These are phyloP conservation scores for Yponomeuta cagnagella DNA, from an alignment of 2,888 invertebrate genomes.

Conservation along the genomic window DNA sequence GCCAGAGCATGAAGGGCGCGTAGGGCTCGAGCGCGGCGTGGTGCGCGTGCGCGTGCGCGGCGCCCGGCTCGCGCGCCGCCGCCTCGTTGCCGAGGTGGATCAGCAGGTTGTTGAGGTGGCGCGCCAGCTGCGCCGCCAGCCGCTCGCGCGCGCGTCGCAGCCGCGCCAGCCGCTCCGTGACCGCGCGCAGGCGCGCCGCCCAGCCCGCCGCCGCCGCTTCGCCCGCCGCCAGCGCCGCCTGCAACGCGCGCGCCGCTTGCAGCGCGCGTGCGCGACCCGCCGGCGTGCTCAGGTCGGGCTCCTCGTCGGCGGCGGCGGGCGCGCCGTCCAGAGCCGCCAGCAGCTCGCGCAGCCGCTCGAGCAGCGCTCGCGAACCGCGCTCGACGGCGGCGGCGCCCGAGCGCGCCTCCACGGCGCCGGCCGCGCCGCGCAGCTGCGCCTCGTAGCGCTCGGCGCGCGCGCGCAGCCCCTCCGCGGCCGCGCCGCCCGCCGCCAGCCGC, in stretches of 20 bases:
- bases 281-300: conserved; percentile 37
- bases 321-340: conserved; percentile 56
- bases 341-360: conserved; percentile 83
- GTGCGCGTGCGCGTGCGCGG: conserved; percentile 77
- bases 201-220: conserved; percentile 24
- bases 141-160: conserved; percentile 46
- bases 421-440: conserved; percentile 79
- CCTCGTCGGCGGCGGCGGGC: conserved; percentile 38
- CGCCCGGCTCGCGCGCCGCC: conserved; percentile 25
- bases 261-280: conserved; percentile 52
- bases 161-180: conserved; percentile 49
- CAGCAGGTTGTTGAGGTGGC: conserved; percentile 95
- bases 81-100: conserved; percentile 88
- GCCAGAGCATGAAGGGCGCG: conserved; percentile 93
- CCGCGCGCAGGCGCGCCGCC: conserved; percentile 36
- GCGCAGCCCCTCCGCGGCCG: conserved; percentile 41
- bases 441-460: conserved; percentile 83
- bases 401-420: conserved; percentile 41
- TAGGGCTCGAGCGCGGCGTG: conserved; percentile 92
- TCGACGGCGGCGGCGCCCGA: conserved; percentile 78
- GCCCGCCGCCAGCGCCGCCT: conserved; percentile 32
- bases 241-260: conserved; percentile 32
- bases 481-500: conserved; percentile 80
- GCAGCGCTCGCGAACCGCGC: conserved; percentile 86
- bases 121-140: conserved; percentile 84